Conservation (phyloP, 2,888 invertebrate genomes). For the Caenorhabditis sp. region DNA sequence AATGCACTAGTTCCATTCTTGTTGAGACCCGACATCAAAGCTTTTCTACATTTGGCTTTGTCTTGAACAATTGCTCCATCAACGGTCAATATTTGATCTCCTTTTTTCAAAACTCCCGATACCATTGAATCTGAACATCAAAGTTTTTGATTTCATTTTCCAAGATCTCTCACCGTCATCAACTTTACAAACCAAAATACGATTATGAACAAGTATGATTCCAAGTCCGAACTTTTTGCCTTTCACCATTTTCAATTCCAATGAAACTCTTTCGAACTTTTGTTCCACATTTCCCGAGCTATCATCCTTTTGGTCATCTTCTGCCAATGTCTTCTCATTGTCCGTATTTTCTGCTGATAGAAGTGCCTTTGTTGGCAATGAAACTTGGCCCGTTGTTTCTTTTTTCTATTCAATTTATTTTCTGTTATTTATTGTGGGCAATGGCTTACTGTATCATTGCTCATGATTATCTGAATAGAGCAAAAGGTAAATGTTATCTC, state of each 20-base stretch:
- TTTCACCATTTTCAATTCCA: slow-evolving; percentile 4
- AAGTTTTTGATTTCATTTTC: not conserved
- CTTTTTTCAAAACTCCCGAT: slow-evolving; percentile 16
- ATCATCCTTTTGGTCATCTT: slow-evolving; percentile 32
- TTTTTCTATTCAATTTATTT: not conserved
- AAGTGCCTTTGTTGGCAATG: not conserved
- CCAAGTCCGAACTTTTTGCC: slow-evolving; percentile 35
- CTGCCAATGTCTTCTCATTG: slow-evolving; percentile 19
- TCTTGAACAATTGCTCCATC: slow-evolving; percentile 9
- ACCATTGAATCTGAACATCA: slow-evolving; percentile 25
- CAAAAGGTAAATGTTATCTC: not conserved
- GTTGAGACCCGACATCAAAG: slow-evolving; percentile 11
- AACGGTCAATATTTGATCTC: slow-evolving; percentile 31
- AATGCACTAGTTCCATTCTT: not conserved
- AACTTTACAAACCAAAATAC: slow-evolving; percentile 34
- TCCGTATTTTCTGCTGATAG: not conserved
- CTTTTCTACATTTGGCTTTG: slow-evolving; percentile 26
- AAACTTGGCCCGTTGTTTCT: not conserved
- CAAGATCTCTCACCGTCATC: slow-evolving; percentile 26
- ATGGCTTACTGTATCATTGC: not conserved
- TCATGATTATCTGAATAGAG: not conserved
- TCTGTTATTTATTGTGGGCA: not conserved
- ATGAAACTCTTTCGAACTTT: slow-evolving; percentile 23
- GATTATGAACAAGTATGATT: slow-evolving; percentile 26
- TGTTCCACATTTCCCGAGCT: slow-evolving; percentile 26